These are phyloP conservation scores for Thymelicus lineola DNA, from an alignment of 2,888 invertebrate species.

Conservation along the genomic window DNA sequence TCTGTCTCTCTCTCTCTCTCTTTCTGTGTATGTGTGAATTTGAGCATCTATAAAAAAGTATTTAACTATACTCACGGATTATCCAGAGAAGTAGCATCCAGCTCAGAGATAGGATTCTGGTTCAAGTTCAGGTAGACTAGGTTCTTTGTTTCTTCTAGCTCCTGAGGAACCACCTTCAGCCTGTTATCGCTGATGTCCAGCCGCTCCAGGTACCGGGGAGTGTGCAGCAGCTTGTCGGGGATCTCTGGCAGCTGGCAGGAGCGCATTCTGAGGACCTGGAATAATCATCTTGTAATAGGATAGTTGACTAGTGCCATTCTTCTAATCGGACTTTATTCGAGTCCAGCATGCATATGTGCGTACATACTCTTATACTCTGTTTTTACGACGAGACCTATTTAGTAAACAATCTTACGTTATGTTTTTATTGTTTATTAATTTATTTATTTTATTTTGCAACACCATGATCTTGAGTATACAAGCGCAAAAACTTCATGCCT, in stretches of 20 bases:
- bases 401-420: too few relatives aligned
- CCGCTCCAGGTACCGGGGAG: slow-evolving; percentile 86
- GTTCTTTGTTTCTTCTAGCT: slow-evolving; percentile 85
- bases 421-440: too few relatives aligned
- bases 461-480: too few relatives aligned
- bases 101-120: slow-evolving; percentile 87
- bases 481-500: too few relatives aligned
- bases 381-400: too few relatives aligned
- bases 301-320: too few relatives aligned
- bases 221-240: slow-evolving; percentile 88
- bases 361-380: too few relatives aligned
- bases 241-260: slow-evolving; percentile 86
- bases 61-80: slow-evolving; percentile 63
- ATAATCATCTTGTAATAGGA: not conserved
- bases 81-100: slow-evolving; percentile 74
- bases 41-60: too few relatives aligned
- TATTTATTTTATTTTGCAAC: too few relatives aligned
- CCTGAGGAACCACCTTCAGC: slow-evolving; percentile 85
- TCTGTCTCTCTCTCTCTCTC: too few relatives aligned
- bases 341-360: not conserved
- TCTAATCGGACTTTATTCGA: too few relatives aligned
- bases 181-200: slow-evolving; percentile 89
- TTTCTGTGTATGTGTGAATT: too few relatives aligned
- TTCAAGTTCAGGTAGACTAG: slow-evolving; percentile 87
- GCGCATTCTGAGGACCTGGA: slow-evolving; percentile 88